These are phyloP conservation scores for Cephalopachus bancanus DNA, from an alignment of 2,797 vertebrate genomes.

Conservation along the genomic window DNA sequence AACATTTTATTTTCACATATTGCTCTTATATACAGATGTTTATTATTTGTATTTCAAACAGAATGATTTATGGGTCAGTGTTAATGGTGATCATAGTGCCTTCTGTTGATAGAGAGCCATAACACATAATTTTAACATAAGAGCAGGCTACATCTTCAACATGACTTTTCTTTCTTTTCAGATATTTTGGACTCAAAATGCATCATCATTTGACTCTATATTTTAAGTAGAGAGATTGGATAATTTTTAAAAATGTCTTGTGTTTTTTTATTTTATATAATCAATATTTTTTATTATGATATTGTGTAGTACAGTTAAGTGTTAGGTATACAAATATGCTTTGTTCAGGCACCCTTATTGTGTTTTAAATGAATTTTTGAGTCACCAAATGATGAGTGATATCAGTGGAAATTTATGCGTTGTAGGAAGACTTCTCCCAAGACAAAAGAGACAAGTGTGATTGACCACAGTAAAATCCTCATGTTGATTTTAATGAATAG, in stretches of 20 bases:
- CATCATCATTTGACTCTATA: neutral
- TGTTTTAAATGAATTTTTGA: conserved; percentile 54
- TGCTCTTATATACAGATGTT: neutral
- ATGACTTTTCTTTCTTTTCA: conserved; percentile 44
- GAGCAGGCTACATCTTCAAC: neutral
- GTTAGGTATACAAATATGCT: too few relatives aligned
- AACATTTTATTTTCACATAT: conserved; percentile 2
- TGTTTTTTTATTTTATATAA: too few relatives aligned
- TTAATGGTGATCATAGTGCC: neutral
- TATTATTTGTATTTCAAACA: conserved; percentile 36
- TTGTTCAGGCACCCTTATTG: neutral
- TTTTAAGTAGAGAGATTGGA: conserved; percentile 29
- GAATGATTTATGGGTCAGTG: conserved; percentile 36
- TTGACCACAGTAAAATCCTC: neutral
- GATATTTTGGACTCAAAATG: conserved; percentile 31
- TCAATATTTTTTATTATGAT: too few relatives aligned
- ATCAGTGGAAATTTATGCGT: conserved; percentile 23
- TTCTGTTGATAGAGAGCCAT: neutral
- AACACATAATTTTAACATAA: conserved; percentile 59
- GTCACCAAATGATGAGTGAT: neutral
- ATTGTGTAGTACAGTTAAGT: too few relatives aligned
- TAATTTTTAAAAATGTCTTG: neutral
- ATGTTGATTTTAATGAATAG: conserved; percentile 7
- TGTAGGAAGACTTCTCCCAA: neutral
- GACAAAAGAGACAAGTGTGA: neutral